Evolutionary conservation across 2,113 vertebrate species (phyloP).

Genomic region (Vidua macroura): DNA sequence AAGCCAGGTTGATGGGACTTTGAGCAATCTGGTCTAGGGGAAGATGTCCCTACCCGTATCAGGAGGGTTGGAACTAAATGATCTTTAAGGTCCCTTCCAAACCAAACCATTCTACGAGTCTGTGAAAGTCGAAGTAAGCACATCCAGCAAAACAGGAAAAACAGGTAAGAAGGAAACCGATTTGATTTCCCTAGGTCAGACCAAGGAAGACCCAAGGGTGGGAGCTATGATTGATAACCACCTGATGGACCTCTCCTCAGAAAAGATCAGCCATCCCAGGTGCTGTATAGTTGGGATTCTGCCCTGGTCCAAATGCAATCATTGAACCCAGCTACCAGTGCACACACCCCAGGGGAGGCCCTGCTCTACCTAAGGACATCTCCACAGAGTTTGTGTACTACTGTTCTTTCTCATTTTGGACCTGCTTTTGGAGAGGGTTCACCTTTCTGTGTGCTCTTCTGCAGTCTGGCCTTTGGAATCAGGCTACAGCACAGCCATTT

Average conservation of each 20-base stretch:
- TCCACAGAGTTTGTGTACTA: fast-evolving
- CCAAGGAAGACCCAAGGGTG: not conserved
- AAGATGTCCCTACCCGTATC: not conserved
- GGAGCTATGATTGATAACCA: not conserved
- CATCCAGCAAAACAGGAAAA: not conserved
- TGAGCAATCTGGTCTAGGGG: not conserved
- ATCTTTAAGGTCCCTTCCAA: not conserved
- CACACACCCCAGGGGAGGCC: not conserved
- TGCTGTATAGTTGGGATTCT: not conserved
- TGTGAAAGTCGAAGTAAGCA: not conserved
- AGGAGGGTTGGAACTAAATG: not conserved
- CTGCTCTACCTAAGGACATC: not conserved
- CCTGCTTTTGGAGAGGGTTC: not conserved
- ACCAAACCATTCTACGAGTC: not conserved
- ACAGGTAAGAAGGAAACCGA: not conserved
- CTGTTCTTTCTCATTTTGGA: not conserved
- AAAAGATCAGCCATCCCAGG: not conserved
- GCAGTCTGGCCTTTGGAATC: not conserved
- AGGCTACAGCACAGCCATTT: constrained; percentile 12
- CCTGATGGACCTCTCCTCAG: not conserved
- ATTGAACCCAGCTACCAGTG: not conserved
- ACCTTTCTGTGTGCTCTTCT: fast-evolving
- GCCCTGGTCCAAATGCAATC: not conserved
- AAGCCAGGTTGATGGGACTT: not conserved
- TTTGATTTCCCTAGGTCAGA: not conserved